These are phyloP conservation scores for Zootoca vivipara DNA, from an alignment of 2,113 vertebrate genomes.

Conservation along the genomic window DNA sequence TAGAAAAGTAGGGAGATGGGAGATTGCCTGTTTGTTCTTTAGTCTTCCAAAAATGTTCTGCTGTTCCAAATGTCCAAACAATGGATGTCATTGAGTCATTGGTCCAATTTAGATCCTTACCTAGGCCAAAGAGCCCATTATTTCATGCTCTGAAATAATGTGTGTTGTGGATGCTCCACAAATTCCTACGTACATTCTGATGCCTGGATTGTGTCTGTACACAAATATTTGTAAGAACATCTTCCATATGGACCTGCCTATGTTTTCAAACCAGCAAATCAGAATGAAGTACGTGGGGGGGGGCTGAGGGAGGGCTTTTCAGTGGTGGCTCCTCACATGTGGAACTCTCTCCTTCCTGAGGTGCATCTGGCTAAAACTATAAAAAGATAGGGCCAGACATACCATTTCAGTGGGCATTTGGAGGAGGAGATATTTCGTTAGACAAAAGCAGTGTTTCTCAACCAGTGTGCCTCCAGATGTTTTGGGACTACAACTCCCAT, in stretches of 20 bases:
- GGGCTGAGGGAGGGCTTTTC: background rate
- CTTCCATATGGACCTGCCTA: too few species aligned
- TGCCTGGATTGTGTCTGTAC: background rate
- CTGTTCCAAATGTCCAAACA: background rate
- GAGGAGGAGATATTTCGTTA: too few species aligned
- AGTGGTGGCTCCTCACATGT: background rate
- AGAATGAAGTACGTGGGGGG: too few species aligned
- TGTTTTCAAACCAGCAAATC: too few species aligned
- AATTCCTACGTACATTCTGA: background rate
- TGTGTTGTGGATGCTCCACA: background rate
- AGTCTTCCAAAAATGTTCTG: background rate
- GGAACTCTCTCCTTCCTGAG: too few species aligned
- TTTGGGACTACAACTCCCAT: too few species aligned
- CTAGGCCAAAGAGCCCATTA: background rate
- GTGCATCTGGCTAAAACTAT: too few species aligned
- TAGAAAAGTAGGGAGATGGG: background rate
- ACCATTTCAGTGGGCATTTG: too few species aligned
- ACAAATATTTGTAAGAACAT: background rate
- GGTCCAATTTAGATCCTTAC: background rate
- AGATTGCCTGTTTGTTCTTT: background rate
- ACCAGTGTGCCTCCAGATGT: too few species aligned
- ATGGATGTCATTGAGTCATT: background rate
- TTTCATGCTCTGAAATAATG: background rate
- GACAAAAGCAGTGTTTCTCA: too few species aligned
- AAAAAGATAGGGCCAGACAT: too few species aligned